Evolutionary conservation across 2,113 vertebrate species (phyloP).

Genomic region (Eulemur macaco): DNA sequence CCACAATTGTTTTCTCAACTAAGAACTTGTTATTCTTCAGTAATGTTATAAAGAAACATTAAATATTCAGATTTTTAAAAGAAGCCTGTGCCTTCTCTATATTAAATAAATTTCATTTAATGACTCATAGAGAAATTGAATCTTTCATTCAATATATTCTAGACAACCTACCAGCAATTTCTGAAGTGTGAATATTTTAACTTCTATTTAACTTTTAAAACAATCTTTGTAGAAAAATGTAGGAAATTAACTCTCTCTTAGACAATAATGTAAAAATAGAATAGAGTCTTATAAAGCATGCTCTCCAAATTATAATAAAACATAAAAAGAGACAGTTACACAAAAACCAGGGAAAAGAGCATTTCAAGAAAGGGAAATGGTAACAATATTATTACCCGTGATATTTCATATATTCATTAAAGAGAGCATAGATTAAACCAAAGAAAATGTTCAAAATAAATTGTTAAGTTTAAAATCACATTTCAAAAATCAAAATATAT

Average conservation of each 20-base stretch:
- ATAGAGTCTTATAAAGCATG: background rate
- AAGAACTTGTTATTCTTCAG: background rate
- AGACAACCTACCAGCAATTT: background rate
- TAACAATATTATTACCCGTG: background rate
- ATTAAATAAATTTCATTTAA: slow-evolving; percentile 4
- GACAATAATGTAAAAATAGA: background rate
- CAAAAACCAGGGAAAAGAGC: background rate
- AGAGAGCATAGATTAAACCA: background rate
- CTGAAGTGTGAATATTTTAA: background rate
- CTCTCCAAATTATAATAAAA: background rate
- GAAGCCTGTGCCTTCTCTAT: background rate
- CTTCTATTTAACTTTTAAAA: slow-evolving; percentile 13
- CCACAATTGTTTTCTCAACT: background rate
- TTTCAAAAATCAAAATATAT: background rate
- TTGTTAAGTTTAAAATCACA: background rate
- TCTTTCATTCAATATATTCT: background rate
- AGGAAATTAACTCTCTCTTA: background rate
- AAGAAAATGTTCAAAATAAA: background rate
- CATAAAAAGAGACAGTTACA: background rate
- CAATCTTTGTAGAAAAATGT: background rate
- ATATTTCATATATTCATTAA: background rate
- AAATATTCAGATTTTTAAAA: slow-evolving; percentile 20
- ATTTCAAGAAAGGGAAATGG: background rate
- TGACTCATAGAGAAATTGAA: background rate
- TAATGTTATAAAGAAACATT: background rate